Evolutionary conservation across 2,888 invertebrate species (phyloP), one percentile per base, ranked within the genome.

Genomic region (Pseudococcus viburni): DNA sequence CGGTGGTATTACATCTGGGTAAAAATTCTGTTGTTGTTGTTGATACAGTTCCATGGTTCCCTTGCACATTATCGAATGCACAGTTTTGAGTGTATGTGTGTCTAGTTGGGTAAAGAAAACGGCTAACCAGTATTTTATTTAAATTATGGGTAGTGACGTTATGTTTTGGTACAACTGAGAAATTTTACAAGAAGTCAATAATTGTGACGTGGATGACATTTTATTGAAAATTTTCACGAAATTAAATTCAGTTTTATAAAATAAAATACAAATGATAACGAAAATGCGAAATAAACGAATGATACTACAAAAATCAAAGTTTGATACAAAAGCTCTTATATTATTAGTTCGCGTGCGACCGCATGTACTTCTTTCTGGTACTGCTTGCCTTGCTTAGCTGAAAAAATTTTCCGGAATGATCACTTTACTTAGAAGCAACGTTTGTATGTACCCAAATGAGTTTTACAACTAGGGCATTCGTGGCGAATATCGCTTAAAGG

Each of bases 391-490:
- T 46, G 3, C 3, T 33, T 33, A 33, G 26, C 26, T 33, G 26
- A 33, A 33, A 33, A 33, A 33, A 2, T 33, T 1, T 33, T 1
- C 26, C 26, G 26, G 26, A 33, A 2, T 33, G 3, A 1, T 33
- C 26, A 33, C 26, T 33, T 33, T 33, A 3, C 26, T 77, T 77
- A 42, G 77, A 2, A 15, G 22, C 85, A 85, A 12, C 46, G 68
- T 33, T 87, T 87, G 83, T 51, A 80, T 7, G 87, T 73, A 33
- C 87, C 87, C 39, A 87, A 77, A 80, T 87, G 87, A n/a, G 42
- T 17, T 8, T 51, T 48, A 48, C 87, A 87, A 26, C 22, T 11
- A 33, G 87, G 87, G n/a, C 87, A 87, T 39, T 87, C 80, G 80
- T 87, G 87, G 19, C 80, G 77, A 77, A 80, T 26, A 19, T 80